A percentile compares a stretch with the other conserved stretches of the same genome.
Conservation (phyloP, 2,797 vertebrate genomes). For the Fringilla coelebs region DNA sequence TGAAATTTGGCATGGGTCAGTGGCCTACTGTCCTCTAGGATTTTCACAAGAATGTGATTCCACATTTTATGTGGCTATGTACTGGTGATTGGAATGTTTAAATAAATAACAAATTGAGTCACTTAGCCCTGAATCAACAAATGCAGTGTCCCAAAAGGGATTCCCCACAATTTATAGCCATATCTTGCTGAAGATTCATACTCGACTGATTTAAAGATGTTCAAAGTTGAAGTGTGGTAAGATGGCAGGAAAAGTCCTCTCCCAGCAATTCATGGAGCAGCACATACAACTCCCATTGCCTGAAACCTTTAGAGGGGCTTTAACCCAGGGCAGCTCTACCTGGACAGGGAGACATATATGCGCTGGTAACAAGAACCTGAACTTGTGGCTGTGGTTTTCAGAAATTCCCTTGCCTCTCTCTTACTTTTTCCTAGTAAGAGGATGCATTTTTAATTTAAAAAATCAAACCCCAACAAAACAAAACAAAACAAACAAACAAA, state of each 20-base stretch:
- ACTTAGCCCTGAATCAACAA: slow-evolving; percentile 39
- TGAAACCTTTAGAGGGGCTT: background rate
- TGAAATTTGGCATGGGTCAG: slow-evolving; percentile 15
- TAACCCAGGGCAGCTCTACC: background rate
- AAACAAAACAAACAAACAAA: no score
- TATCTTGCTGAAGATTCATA: background rate
- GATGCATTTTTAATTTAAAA: background rate
- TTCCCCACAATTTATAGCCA: background rate
- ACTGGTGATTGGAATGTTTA: slow-evolving; percentile 53
- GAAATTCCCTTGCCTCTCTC: background rate
- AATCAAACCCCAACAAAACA: background rate
- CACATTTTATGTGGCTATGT: slow-evolving; percentile 51
- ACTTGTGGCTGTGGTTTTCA: background rate
- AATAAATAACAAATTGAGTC: slow-evolving; percentile 39
- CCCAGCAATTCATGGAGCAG: background rate
- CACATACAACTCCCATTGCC: background rate
- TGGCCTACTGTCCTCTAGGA: slow-evolving; percentile 36
- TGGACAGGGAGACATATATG: background rate
- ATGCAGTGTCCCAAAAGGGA: slow-evolving; percentile 31
- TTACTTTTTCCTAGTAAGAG: background rate
- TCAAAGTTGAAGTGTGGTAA: background rate
- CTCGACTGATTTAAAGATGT: background rate
- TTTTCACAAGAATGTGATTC: slow-evolving; percentile 15
- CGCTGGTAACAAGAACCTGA: background rate
- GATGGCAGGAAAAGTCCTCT: background rate